phyloP scores from a whole-genome alignment of 2,888 invertebrate genomes.

The Cenopis cana region DNA sequence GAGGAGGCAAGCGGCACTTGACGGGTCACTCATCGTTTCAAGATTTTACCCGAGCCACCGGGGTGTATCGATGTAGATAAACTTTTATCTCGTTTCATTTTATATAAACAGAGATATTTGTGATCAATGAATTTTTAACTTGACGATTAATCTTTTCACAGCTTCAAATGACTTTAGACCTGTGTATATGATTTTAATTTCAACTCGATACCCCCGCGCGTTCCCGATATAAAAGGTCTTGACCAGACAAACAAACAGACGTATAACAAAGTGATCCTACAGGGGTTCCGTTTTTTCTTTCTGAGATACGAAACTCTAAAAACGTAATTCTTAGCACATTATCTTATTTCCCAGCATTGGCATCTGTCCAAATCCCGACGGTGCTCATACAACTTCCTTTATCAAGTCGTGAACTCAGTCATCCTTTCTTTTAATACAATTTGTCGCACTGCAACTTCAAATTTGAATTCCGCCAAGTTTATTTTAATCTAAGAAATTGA shows the following conservation, averaged over 20 bases:
- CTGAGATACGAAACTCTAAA: no score
- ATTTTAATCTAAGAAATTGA: not conserved
- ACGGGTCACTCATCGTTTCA: constrained; percentile 69
- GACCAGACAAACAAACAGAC: no score
- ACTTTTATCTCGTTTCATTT: constrained; percentile 1
- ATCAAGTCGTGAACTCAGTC: constrained; percentile 20
- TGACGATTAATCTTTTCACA: no score
- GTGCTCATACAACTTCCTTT: constrained; percentile 39
- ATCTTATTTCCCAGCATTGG: constrained; percentile 45
- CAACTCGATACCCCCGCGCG: no score
- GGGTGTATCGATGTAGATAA: constrained; percentile 21
- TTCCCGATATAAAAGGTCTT: no score
- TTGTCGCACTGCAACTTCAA: constrained; percentile 19
- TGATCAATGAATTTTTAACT: not conserved
- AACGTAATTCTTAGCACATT: constrained; percentile 47
- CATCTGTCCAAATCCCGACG: constrained; percentile 42
- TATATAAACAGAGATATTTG: not conserved
- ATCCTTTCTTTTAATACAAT: constrained; percentile 22
- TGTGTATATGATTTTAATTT: no score
- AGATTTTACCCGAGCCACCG: constrained; percentile 53
- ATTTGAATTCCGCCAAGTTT: constrained; percentile 3
- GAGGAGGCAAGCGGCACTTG: constrained; percentile 73
- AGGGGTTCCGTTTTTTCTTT: no score
- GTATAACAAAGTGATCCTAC: no score
- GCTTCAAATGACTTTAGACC: no score